Evolutionary conservation across 2,113 vertebrate species (phyloP).

Genomic region (Neodontobutis hainanensis): DNA sequence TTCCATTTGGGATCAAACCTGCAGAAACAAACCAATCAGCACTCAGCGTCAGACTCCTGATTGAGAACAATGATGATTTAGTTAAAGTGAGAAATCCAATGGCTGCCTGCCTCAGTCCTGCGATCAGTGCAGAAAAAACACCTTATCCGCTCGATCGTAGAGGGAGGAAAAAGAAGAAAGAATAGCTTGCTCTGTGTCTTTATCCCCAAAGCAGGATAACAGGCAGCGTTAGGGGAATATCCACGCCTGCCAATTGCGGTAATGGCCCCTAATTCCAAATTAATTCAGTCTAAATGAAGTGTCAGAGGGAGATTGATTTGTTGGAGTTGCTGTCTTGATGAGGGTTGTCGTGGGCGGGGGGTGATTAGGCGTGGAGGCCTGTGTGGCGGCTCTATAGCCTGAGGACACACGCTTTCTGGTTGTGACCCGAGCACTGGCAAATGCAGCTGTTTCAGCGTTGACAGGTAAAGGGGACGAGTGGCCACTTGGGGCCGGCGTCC

Average conservation of each 20-base stretch:
- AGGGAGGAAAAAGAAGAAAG: constrained; percentile 48
- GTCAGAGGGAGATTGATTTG: constrained; percentile 94
- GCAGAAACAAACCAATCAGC: constrained; percentile 58
- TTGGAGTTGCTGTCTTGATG: constrained; percentile 87
- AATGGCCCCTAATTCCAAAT: constrained; percentile 94
- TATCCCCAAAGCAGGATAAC: constrained; percentile 79
- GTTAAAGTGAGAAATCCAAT: constrained; percentile 78
- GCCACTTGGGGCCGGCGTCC: constrained; percentile 56
- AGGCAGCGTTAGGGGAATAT: constrained; percentile 84
- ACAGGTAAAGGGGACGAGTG: constrained; percentile 74
- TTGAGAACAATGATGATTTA: constrained; percentile 77
- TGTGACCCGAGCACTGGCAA: constrained; percentile 64
- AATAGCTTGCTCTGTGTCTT: constrained; percentile 71
- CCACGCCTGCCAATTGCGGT: constrained; percentile 89
- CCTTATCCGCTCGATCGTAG: constrained; percentile 81
- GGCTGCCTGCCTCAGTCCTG: constrained; percentile 73
- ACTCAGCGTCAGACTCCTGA: constrained; percentile 62
- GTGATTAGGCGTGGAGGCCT: constrained; percentile 85
- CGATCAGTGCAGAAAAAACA: constrained; percentile 79
- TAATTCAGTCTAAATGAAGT: constrained; percentile 96
- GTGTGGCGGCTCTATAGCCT: constrained; percentile 79
- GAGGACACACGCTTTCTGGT: constrained; percentile 65
- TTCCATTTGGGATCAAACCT: constrained; percentile 45
- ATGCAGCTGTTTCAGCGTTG: constrained; percentile 74
- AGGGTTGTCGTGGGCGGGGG: constrained; percentile 81